Evolutionary conservation across 2,797 vertebrate species (phyloP).

Genomic region (Tachyglossus aculeatus): DNA sequence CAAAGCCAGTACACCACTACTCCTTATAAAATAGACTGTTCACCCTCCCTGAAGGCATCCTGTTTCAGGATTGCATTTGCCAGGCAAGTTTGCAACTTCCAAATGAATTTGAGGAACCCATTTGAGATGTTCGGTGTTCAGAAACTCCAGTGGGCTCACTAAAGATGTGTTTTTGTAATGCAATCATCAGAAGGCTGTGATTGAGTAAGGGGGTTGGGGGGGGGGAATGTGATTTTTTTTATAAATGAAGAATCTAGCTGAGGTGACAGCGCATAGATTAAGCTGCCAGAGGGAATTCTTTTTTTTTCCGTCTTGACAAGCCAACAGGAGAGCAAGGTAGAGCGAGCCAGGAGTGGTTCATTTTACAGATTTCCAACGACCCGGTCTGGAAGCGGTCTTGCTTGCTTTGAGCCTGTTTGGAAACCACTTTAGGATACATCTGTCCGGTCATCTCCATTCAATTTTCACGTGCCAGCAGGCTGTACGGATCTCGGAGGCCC

Average conservation of each 20-base stretch:
- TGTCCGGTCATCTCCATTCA: constrained; percentile 46
- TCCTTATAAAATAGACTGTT: no score
- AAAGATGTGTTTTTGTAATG: neutral
- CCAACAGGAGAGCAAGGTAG: constrained; percentile 27
- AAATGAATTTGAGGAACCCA: no score
- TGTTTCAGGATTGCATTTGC: no score
- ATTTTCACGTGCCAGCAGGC: constrained; percentile 56
- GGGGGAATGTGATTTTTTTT: neutral
- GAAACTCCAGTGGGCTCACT: neutral
- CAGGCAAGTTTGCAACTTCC: no score
- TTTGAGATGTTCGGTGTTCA: neutral
- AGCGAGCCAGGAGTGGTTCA: constrained; percentile 19
- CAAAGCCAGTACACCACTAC: no score
- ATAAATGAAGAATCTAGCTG: neutral
- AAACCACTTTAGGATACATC: constrained; percentile 40
- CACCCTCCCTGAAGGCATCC: no score
- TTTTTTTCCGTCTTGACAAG: constrained; percentile 21
- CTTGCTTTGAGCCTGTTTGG: constrained; percentile 22
- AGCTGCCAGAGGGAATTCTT: neutral
- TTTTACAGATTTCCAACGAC: neutral
- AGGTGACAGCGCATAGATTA: constrained; percentile 10
- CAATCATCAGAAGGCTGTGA: constrained; percentile 15
- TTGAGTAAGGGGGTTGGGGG: neutral
- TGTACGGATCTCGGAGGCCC: neutral
- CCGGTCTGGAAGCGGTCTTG: constrained; percentile 1